Conservation (phyloP, 92 coral and sea anemone genomes). For the Epizoanthus rinbou region DNA sequence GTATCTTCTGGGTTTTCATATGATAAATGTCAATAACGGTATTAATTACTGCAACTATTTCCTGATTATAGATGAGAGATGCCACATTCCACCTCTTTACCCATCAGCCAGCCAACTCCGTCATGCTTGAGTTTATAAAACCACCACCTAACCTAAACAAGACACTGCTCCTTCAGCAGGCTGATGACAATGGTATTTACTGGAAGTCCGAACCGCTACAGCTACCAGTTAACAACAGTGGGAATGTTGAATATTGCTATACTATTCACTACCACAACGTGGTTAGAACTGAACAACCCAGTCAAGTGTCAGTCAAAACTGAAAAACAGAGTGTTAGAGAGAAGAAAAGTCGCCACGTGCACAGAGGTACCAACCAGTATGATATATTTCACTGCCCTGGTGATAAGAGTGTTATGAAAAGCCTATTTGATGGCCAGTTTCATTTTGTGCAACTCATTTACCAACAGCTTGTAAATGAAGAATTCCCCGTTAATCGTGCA, state of each 20-base stretch:
- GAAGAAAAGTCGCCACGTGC: neutral
- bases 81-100: constrained; percentile 22
- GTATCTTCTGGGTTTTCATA: too few relatives aligned
- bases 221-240: constrained; percentile 18
- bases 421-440: constrained; percentile 59
- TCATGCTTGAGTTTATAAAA: neutral
- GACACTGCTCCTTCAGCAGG: constrained; percentile 25
- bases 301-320: neutral
- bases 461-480: neutral
- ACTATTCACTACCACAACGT: constrained; percentile 36
- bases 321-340: neutral
- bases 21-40: too few relatives aligned
- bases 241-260: constrained; percentile 50
- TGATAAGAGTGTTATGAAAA: constrained; percentile 5
- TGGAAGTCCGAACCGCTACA: constrained; percentile 50
- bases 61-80: constrained; percentile 7
- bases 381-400: constrained; percentile 54
- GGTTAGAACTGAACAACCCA: neutral
- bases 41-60: too few relatives aligned
- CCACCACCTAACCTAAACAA: neutral
- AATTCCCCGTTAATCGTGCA: constrained; percentile 35
- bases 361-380: constrained; percentile 50
- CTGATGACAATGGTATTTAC: constrained; percentile 11
- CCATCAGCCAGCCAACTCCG: neutral
- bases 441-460: constrained; percentile 56